Evolutionary conservation across 2,888 invertebrate species (phyloP), one percentile per base, ranked within the genome.

Genomic region (Aleiodes alternator): DNA sequence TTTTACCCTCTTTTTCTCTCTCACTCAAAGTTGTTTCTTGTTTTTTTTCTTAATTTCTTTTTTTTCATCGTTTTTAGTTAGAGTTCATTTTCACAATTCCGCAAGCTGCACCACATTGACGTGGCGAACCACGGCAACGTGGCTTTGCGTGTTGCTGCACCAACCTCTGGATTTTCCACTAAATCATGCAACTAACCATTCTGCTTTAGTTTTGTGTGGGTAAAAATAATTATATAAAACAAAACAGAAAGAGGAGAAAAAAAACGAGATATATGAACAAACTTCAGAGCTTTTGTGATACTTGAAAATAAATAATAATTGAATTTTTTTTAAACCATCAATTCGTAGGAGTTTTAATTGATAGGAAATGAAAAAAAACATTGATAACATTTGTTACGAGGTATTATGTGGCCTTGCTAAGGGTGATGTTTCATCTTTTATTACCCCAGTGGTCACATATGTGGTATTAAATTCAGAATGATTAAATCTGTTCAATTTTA

Each of bases 1-100:
- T 43, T 43, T 3, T 14, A 72, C 69, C 74, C 68, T 72, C 69
- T 73, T 34, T n/a, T 64, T 71, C 55, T 23, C 48, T 53, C 29
- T 11, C 68, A 12, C 14, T 16, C 14, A 8, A 23, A 23, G 23
- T 23, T 23, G 23, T 23, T 56, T 72, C 5, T 43, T 14, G n/a
- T 61, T 34, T 31, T 51, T 64, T n/a, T n/a, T n/a, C n/a, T n/a
- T n/a, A n/a, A 9, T 16, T 61, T 43, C 50, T 43, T 48, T 66
- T 64, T 43, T 66, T 34, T 48, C 16, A 34, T 34, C 34, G 34
- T 34, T 34, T 48, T 48, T 50, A 57, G 43, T 57, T 59, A 43
- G 34, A 64, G 43, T 64, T 64, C 14, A 64, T 64, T 64, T 64
- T 64, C 64, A 16, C 48, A 23, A 64, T 43, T 23, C 64, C 64